Evolutionary conservation across 2,797 vertebrate genomes (phyloP).

Genomic region (Huso huso): DNA sequence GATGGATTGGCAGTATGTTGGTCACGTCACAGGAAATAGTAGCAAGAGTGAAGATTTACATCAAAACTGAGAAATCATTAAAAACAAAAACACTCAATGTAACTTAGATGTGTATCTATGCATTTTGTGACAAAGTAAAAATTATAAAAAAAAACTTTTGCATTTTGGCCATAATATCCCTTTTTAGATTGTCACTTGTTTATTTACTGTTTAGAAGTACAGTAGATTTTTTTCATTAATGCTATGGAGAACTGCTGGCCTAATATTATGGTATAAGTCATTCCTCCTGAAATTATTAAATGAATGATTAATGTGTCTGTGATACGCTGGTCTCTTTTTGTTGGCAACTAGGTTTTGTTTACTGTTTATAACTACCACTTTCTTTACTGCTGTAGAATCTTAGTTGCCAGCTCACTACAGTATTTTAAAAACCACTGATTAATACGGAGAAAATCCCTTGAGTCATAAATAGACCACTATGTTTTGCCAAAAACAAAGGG

Average conservation of each 20-base stretch:
- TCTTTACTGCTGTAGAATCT: constrained; percentile 45
- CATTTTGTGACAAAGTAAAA: too few species aligned
- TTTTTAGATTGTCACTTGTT: too few species aligned
- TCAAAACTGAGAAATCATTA: too few species aligned
- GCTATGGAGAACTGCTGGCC: constrained; percentile 65
- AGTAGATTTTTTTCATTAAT: constrained; percentile 22
- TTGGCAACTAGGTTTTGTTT: constrained; percentile 63
- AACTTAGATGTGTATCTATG: too few species aligned
- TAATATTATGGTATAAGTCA: constrained; percentile 50
- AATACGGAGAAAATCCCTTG: constrained; percentile 39
- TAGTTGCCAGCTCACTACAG: constrained; percentile 41
- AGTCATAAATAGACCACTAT: constrained; percentile 55
- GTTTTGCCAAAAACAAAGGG: constrained; percentile 31
- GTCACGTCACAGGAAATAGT: too few species aligned
- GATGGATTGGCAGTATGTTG: too few species aligned
- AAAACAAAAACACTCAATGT: too few species aligned
- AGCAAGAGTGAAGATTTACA: too few species aligned
- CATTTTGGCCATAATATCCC: too few species aligned
- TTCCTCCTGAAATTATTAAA: constrained; percentile 58
- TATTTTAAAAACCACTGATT: constrained; percentile 49
- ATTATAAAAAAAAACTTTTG: too few species aligned
- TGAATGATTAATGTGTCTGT: constrained; percentile 55
- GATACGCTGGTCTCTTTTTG: constrained; percentile 52
- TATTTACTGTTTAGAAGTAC: too few species aligned
- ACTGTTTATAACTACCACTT: constrained; percentile 63